Evolutionary conservation across 2,113 vertebrate genomes (phyloP), one percentile per base, ranked within the genome.

Genomic region (Anser brachyrhynchus): DNA sequence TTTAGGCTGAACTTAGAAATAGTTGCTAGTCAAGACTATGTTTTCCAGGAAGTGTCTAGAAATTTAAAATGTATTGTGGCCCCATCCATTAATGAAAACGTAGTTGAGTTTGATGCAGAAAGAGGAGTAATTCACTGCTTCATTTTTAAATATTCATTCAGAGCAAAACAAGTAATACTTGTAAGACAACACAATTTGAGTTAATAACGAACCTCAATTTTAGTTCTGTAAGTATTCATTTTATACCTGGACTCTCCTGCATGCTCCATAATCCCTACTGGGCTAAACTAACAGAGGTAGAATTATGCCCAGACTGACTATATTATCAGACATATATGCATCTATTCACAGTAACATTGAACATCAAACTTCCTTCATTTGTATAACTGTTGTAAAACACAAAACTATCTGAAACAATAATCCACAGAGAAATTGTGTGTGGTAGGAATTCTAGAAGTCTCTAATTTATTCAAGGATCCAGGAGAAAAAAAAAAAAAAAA

Each of bases 61-160:
- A 93, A 54, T 11, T 62, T 83, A 28, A 79, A 69, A 92, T 83
- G 49, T 62, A 49, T 89, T 89, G 51, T 39, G 83, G 14, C 5
- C 13, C 9, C 9, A 70, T 86, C 55, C 79, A 22, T 31, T 66
- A 59, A 85, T 91, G 49, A 89, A 93, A 94, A 73, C 70, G 10
- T 23, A 61, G 6, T 29, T 9, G 33, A 70, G 8, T 71, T 90
- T 85, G 67, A 70, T 77, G 21, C 28, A 89, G 73, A 71, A 84
- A 15, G 44, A 87, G 6, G 39, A 89, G n/a, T 85, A 79, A 82
- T 49, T 91, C 49, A 65, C 28, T 2, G 3, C 23, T 0, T 2
- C 23, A 54, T 79, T 92, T 94, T 89, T 33, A 76, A 89, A 12
- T 5, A 21, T 55, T 89, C 31, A 52, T 29, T 74, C 76, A 51